A percentile compares a stretch with the other conserved stretches of the same genome.
phyloP scores from a whole-genome alignment of 2,888 invertebrate species.

The Lucinisca nassula region DNA sequence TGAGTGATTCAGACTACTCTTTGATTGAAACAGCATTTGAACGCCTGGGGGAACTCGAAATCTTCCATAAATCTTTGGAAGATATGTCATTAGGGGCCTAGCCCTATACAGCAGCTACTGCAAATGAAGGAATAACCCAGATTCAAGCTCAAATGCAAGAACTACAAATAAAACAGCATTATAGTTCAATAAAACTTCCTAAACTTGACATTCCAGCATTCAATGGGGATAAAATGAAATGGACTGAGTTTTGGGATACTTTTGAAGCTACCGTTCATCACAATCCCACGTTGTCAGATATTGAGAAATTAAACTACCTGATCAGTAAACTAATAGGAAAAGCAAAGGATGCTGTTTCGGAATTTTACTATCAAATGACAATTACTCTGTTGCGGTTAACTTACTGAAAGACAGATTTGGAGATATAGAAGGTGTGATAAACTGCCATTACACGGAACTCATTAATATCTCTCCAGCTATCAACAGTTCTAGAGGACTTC shows the following conservation, averaged over 20 bases:
- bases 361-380: constrained; percentile 32
- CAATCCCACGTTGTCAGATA: constrained; percentile 4
- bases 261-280: constrained; percentile 10
- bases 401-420: constrained; percentile 36
- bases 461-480: constrained; percentile 18
- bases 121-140: too few species aligned
- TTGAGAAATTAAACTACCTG: constrained; percentile 33
- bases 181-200: too few species aligned
- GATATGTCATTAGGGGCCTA: too few species aligned
- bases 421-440: constrained; percentile 24
- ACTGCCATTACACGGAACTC: constrained; percentile 30
- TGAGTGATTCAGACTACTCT: too few species aligned
- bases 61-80: too few species aligned
- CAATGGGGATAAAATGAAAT: background rate
- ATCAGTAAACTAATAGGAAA: constrained; percentile 22
- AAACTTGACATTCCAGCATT: background rate
- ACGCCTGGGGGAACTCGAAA: too few species aligned
- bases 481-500: constrained; percentile 1
- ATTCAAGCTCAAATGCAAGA: too few species aligned
- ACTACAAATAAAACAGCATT: too few species aligned
- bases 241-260: background rate
- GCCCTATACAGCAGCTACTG: too few species aligned
- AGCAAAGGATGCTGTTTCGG: constrained; percentile 36
- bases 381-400: constrained; percentile 29
- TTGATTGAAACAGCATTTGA: too few species aligned